Percentiles rank a stretch among this genome's conserved stretches.
Evolutionary conservation across 2,797 vertebrate species (phyloP).

Genomic region (Phrynocephalus guinanensis): DNA sequence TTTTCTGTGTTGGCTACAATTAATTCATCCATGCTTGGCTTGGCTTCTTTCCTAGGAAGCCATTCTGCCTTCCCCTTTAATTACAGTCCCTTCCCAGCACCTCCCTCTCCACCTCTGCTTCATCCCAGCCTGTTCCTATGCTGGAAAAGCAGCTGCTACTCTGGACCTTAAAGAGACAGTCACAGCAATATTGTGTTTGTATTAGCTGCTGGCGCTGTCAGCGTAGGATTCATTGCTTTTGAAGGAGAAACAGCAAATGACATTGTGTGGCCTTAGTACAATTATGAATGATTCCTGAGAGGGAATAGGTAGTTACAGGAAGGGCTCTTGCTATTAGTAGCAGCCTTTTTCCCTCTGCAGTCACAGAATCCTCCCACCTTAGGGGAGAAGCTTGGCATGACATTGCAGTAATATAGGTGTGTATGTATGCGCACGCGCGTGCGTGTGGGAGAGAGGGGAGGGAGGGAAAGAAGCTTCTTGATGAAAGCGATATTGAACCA

Average conservation of each 20-base stretch:
- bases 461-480: background rate
- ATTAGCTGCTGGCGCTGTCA: fast-evolving
- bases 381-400: slow-evolving; percentile 35
- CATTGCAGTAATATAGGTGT: slow-evolving; percentile 17
- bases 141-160: slow-evolving; percentile 12
- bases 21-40: slow-evolving; percentile 27
- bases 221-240: background rate
- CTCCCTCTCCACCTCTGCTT: background rate
- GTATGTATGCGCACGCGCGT: background rate
- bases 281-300: background rate
- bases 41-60: slow-evolving; percentile 25
- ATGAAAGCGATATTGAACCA: slow-evolving; percentile 10
- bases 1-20: background rate
- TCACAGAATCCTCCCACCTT: slow-evolving; percentile 14
- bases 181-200: fast-evolving
- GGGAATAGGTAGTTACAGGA: background rate
- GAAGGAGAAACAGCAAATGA: background rate
- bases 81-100: slow-evolving; percentile 16
- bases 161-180: slow-evolving; percentile 31
- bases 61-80: slow-evolving; percentile 29
- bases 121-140: background rate
- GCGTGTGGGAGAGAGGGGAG: no score
- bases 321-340: background rate
- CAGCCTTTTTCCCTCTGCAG: background rate
- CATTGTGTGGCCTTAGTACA: background rate